phyloP scores from a whole-genome alignment of 2,888 invertebrate species.

The Micropterix aruncella region DNA sequence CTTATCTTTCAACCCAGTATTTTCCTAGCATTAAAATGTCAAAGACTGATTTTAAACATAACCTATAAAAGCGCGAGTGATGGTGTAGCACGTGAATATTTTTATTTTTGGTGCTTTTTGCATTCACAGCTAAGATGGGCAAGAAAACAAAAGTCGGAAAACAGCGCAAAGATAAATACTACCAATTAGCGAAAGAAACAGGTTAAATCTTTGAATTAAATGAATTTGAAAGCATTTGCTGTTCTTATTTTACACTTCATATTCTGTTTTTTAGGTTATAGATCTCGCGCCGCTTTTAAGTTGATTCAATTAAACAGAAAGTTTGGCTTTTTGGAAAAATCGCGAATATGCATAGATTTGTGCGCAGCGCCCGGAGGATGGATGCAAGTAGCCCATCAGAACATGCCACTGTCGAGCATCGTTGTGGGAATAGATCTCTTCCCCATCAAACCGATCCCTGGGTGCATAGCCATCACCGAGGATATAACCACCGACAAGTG shows the following conservation, averaged over 20 bases:
- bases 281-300: constrained; percentile 98
- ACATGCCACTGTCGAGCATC: constrained; percentile 93
- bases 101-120: constrained; percentile 1
- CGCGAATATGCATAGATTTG: constrained; percentile 92
- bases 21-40: too few species aligned
- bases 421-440: constrained; percentile 94
- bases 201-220: constrained; percentile 39
- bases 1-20: too few species aligned
- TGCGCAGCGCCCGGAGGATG: constrained; percentile 99
- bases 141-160: constrained; percentile 96
- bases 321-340: constrained; percentile 91
- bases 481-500: constrained; percentile 98
- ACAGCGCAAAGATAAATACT: constrained; percentile 95
- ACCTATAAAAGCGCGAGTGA: too few species aligned
- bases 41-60: too few species aligned
- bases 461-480: constrained; percentile 78
- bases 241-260: constrained; percentile 11
- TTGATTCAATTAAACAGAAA: constrained; percentile 95
- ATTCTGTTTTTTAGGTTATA: constrained; percentile 52
- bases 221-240: constrained; percentile 2
- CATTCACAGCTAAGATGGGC: constrained; percentile 52
- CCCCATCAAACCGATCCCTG: constrained; percentile 69
- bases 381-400: constrained; percentile 97
- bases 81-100: neutral
- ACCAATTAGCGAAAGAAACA: constrained; percentile 96